phyloP scores from a whole-genome alignment of 2,113 vertebrate genomes.

The Isichthys henryi region DNA sequence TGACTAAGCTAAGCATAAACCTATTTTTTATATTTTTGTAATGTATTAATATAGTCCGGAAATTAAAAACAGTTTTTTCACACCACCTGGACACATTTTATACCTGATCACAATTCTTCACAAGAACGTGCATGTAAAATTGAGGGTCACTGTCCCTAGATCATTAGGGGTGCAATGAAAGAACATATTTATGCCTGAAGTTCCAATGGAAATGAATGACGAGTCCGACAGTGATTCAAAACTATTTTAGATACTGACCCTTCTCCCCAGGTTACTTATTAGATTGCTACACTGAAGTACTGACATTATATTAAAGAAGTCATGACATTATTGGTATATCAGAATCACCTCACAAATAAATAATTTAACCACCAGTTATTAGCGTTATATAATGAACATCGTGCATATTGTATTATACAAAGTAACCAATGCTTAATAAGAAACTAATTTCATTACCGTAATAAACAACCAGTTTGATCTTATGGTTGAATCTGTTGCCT shows the following conservation, averaged over 20 bases:
- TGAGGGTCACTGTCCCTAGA: neutral
- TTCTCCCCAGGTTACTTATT: neutral
- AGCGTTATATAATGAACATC: neutral
- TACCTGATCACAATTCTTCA: neutral
- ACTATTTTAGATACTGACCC: neutral
- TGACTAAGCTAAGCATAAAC: neutral
- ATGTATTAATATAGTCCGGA: neutral
- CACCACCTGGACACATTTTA: neutral
- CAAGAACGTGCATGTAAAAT: neutral
- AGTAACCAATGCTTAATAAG: neutral
- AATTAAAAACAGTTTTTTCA: neutral
- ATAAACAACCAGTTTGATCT: neutral
- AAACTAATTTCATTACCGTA: neutral
- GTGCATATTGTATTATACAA: neutral
- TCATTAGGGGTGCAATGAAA: neutral
- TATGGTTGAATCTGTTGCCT: neutral
- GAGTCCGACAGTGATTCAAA: neutral
- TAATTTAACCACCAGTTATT: neutral
- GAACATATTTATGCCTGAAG: neutral
- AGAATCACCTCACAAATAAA: neutral
- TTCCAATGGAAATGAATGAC: neutral
- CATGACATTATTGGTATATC: neutral
- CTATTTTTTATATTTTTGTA: neutral
- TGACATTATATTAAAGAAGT: no score
- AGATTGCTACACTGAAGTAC: neutral